Evolutionary conservation across 2,113 vertebrate genomes (phyloP).

Genomic region (Eclectus roratus): DNA sequence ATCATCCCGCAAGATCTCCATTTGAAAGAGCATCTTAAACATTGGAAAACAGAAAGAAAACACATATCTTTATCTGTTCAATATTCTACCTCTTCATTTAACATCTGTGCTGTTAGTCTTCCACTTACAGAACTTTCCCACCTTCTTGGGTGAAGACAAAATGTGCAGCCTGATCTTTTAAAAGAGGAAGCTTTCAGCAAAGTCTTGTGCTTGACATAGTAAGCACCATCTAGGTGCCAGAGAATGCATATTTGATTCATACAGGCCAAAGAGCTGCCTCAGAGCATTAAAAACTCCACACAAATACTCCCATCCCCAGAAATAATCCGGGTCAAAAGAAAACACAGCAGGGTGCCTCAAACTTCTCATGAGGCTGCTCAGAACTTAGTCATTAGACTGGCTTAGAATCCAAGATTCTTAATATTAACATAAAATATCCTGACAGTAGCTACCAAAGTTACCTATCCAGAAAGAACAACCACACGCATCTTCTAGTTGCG

Average conservation of each 20-base stretch:
- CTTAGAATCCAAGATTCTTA: not conserved
- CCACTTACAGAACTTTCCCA: not conserved
- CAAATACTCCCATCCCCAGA: not conserved
- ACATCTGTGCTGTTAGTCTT: slow-evolving; percentile 47
- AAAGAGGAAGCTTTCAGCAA: not conserved
- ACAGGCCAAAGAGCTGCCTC: not conserved
- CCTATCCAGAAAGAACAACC: not conserved
- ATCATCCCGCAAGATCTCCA: slow-evolving; percentile 4
- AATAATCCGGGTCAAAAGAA: not conserved
- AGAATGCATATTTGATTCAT: not conserved
- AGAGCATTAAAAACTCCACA: not conserved
- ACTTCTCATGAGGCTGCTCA: not conserved
- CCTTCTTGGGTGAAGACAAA: not conserved
- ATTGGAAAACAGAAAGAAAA: not conserved
- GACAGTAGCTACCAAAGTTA: not conserved
- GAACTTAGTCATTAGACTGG: not conserved
- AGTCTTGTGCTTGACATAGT: not conserved
- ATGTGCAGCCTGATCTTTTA: not conserved
- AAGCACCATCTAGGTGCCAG: not conserved
- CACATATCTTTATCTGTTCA: not conserved
- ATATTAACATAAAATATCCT: not conserved
- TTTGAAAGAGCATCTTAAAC: slow-evolving; percentile 28
- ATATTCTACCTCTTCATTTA: slow-evolving; percentile 33
- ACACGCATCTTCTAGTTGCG: not conserved
- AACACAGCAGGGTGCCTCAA: not conserved